These are phyloP conservation scores for Campoplex capitator DNA, from an alignment of 2,888 invertebrate genomes.

Conservation along the genomic window DNA sequence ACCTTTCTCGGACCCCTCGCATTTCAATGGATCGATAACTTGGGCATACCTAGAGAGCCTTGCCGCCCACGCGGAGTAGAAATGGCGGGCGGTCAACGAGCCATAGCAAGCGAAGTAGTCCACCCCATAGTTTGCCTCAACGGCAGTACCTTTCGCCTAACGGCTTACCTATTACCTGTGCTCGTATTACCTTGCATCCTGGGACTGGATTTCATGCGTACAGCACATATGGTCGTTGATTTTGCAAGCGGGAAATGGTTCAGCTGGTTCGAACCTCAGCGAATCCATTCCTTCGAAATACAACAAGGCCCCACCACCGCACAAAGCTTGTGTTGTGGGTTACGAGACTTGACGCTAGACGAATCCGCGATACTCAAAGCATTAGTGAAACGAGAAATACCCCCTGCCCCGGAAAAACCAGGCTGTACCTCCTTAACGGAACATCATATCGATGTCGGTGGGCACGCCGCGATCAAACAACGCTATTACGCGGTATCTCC, in stretches of 20 bases:
- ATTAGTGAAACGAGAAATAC: not conserved
- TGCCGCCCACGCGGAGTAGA: conserved; percentile 23
- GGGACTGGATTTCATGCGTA: conserved; percentile 28
- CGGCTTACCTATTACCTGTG: conserved; percentile 19
- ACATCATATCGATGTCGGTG: not conserved
- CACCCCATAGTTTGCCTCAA: not conserved
- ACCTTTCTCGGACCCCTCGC: too few species aligned
- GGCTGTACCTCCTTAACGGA: not conserved
- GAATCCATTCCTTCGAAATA: not conserved
- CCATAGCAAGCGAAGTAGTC: conserved; percentile 2
- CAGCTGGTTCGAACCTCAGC: not conserved
- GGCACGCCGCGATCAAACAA: conserved; percentile 21
- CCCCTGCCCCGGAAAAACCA: not conserved
- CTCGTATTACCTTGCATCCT: conserved; percentile 36
- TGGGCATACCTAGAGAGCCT: conserved; percentile 55
- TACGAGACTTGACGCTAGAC: not conserved
- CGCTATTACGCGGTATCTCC: conserved; percentile 28
- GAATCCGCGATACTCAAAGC: not conserved
- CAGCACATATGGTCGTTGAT: conserved; percentile 16
- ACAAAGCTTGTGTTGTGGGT: not conserved
- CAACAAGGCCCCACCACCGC: not conserved
- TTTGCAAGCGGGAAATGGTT: conserved; percentile 28
- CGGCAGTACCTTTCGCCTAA: not conserved
- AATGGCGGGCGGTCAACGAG: conserved; percentile 32
- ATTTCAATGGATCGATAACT: conserved; percentile 39